Evolutionary conservation across 2,888 invertebrate species (phyloP), one percentile per base, ranked within the genome.

Genomic region (Pseudanteris insignis): DNA sequence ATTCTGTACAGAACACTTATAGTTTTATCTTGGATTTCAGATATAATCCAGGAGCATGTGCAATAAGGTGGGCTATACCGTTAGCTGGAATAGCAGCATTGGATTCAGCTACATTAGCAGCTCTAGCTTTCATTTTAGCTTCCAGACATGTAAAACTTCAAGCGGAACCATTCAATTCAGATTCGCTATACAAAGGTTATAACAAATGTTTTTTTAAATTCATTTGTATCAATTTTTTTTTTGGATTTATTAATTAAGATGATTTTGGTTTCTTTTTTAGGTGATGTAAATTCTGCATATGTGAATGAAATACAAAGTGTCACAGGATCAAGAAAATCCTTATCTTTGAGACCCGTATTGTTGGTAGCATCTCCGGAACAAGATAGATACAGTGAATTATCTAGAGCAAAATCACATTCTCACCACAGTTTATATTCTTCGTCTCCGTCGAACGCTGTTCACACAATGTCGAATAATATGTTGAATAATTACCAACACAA

Each of bases 1-100:
- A n/a, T n/a, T n/a, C n/a, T n/a, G n/a, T n/a, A n/a, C n/a, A n/a
- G n/a, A n/a, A n/a, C n/a, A n/a, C n/a, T n/a, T 6, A 26, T 26
- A 2, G n/a, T 6, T n/a, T 6, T 8, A 6, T n/a, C n/a, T n/a
- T n/a, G n/a, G n/a, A 13, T 43, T 40, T 1, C 10, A 78, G 79
- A 51, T 84, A 82, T 72, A 79, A 83, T 72, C 76, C 87, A 74
- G 96, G 94, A 25, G 87, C 89, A 13, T 97, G 97, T 77, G 90
- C 90, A 63, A 86, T 97, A 46, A 87, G 94, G 72, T 95, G 95
- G 95, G 96, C 96, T 2, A 96, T 93, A 81, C 88, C 96, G 7
- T 84, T 97, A 70, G 96, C 95, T 3, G 90, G 92, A 58, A 94
- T 97, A 62, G 94, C 91, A 0, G 90, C 92, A 47, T 80, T 91